Conservation (phyloP, 2,797 vertebrate species). For the Schizopygopsis pylzovi region DNA sequence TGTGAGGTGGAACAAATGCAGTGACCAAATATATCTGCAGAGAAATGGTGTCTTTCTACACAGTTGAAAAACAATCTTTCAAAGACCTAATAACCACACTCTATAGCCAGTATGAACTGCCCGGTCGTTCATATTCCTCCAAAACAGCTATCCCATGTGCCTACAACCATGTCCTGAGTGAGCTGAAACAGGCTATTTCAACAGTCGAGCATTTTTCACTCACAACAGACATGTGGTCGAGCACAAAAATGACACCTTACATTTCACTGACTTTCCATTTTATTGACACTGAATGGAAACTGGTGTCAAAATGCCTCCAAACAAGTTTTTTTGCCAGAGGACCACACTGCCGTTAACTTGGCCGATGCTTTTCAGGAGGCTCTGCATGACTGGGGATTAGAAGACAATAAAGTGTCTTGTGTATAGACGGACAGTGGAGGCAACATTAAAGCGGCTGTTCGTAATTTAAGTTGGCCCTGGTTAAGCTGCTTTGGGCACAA, state of each 20-base stretch:
- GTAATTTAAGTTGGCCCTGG: background rate
- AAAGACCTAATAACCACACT: too few species aligned
- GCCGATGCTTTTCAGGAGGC: background rate
- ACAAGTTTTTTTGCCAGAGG: slow-evolving; percentile 20
- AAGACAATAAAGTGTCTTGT: slow-evolving; percentile 19
- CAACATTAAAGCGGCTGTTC: slow-evolving; percentile 3
- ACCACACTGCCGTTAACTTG: slow-evolving; percentile 2
- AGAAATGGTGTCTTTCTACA: background rate
- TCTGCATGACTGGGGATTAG: slow-evolving; percentile 7
- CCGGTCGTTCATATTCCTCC: too few species aligned
- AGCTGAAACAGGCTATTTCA: background rate
- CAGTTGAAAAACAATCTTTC: too few species aligned
- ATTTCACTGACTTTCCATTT: slow-evolving; percentile 38
- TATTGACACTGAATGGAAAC: slow-evolving; percentile 7
- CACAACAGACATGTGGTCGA: slow-evolving; percentile 30
- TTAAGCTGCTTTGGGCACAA: slow-evolving; percentile 38
- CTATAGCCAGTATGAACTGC: too few species aligned
- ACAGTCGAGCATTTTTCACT: background rate
- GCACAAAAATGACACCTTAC: slow-evolving; percentile 29
- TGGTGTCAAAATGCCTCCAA: slow-evolving; percentile 19
- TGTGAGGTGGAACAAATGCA: background rate
- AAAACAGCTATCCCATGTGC: too few species aligned
- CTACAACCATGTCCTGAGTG: too few species aligned
- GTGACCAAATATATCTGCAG: background rate
- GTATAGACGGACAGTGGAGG: background rate